Evolutionary conservation across 2,113 vertebrate species (phyloP), one percentile per base, ranked within the genome.

Genomic region (Grammomys surdaster): DNA sequence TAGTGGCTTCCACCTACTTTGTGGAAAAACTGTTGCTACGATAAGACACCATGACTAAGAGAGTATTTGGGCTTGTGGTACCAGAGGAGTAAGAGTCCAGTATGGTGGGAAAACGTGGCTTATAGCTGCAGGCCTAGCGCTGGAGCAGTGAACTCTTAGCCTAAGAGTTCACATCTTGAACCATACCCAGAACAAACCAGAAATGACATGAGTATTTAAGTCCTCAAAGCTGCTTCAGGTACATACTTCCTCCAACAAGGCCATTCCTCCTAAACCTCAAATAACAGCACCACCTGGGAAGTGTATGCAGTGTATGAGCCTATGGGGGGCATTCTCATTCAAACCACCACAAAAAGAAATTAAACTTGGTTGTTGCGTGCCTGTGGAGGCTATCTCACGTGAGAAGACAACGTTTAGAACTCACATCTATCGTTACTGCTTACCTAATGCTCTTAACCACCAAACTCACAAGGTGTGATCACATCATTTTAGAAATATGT

Each of bases 401-500:
- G 72, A 26, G 73, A 82, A 58, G 80, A 82, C 85, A 72, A 69
- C 63, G 36, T 75, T 7, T 69, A 46, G 70, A 95, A 69, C n/a
- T 92, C 78, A 87, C 67, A 11, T 20, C 92, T 93, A 72, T 93
- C 91, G 67, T 82, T 94, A 46, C 63, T 75, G 11, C 20, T 76
- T 92, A 13, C 67, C 13, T 90, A 20, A 84, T 91, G 65, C 70
- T 88, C 63, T 89, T 89, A 96, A 76, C 88, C 58, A 85, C 84
- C 87, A 73, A 89, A 87, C 20, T 93, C 73, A 54, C 20, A 96
- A 82, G 28, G 96, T 88, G 69, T 48, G 51, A 31, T 88, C 92
- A 92, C 1, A 81, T 89, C 67, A 93, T 76, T 94, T 96, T 91
- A 94, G 56, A 90, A 90, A n/a, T 88, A 76, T 65, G 33, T 94